Percentiles rank a stretch among this genome's conserved stretches.
phyloP scores from a whole-genome alignment of 1,140 invertebrate species.

The Megathymus violae region DNA sequence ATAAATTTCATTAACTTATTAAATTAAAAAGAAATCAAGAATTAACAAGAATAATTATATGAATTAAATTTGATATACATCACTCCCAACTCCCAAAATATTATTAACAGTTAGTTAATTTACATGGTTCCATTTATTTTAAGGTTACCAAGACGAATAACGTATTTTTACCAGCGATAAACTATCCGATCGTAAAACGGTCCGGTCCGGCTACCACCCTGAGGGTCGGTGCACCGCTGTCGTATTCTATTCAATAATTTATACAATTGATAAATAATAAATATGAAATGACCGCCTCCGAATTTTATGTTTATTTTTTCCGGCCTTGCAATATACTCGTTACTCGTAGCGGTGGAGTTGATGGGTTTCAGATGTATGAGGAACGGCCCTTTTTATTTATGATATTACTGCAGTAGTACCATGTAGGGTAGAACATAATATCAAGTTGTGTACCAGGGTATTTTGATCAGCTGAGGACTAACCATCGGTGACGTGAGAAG shows the following conservation, averaged over 20 bases:
- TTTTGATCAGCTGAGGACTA: no score
- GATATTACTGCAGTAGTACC: not conserved
- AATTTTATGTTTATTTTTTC: slow-evolving; percentile 50
- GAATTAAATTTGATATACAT: no score
- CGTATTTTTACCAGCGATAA: slow-evolving; percentile 19
- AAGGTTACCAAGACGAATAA: not conserved
- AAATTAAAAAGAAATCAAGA: no score
- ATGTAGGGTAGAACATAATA: not conserved
- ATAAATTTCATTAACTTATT: no score
- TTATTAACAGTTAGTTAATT: no score
- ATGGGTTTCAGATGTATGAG: slow-evolving; percentile 39
- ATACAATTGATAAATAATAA: slow-evolving; percentile 82
- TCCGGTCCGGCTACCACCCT: slow-evolving; percentile 37
- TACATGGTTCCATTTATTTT: no score
- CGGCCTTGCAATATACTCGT: slow-evolving; percentile 21
- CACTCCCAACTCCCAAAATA: no score
- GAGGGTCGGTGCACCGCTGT: slow-evolving; percentile 43
- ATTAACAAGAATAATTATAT: no score
- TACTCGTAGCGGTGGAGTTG: slow-evolving; percentile 25
- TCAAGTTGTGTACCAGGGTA: not conserved
- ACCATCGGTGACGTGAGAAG: no score
- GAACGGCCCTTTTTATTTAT: slow-evolving; percentile 2
- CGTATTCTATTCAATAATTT: slow-evolving; percentile 72
- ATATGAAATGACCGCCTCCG: slow-evolving; percentile 44
- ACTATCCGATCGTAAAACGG: slow-evolving; percentile 52